Conservation (phyloP, 2,113 vertebrate genomes). For the Chamaetylas fuelleborni region DNA sequence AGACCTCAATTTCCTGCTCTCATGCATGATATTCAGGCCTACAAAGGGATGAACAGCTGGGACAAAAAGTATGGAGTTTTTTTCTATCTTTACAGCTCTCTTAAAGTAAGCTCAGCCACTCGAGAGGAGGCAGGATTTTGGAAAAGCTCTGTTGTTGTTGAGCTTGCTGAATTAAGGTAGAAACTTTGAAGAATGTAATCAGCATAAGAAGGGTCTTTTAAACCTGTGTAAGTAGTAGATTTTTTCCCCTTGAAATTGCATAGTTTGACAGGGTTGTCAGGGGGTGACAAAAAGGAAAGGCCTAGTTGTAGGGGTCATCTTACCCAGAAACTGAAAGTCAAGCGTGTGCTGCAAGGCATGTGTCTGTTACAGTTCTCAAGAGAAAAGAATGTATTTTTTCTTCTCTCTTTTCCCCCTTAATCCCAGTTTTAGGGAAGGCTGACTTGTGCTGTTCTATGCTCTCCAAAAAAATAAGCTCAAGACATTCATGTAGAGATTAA, state of each 20-base stretch:
- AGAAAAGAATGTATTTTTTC: not conserved
- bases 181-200: not conserved
- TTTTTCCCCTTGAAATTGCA: accelerated
- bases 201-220: not conserved
- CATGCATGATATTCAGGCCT: not conserved
- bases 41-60: not conserved
- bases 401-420: not conserved
- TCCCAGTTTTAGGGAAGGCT: not conserved
- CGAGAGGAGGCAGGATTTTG: not conserved
- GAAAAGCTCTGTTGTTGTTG: not conserved
- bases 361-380: not conserved
- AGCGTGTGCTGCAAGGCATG: not conserved
- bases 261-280: not conserved
- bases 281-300: not conserved
- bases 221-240: not conserved
- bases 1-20: not conserved
- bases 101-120: not conserved
- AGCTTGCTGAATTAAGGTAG: not conserved
- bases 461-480: not conserved
- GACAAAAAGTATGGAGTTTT: not conserved
- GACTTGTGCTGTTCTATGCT: not conserved
- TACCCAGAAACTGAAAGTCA: not conserved
- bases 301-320: not conserved
- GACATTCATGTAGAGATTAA: not conserved
- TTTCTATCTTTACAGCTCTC: not conserved